Conservation (phyloP, 2,113 vertebrate genomes). For the Notiomystis cincta region DNA sequence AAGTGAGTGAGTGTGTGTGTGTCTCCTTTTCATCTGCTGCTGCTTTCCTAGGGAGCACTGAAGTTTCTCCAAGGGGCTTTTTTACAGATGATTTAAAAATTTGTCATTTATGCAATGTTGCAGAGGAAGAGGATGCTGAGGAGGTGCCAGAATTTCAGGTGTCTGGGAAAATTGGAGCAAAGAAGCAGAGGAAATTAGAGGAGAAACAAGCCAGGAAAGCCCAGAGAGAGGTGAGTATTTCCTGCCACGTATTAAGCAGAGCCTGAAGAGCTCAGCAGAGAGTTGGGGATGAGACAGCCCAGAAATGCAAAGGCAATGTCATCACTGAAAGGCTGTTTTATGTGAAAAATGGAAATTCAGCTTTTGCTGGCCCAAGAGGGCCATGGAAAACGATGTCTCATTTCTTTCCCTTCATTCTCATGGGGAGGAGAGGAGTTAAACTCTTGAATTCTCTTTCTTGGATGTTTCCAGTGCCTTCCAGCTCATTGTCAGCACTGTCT, state of each 20-base stretch:
- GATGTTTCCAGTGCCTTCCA: background rate
- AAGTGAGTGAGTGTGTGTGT: background rate
- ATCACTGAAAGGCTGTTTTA: background rate
- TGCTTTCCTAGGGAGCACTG: background rate
- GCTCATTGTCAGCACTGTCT: background rate
- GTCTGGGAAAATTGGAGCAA: conserved; percentile 87
- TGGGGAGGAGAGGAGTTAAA: background rate
- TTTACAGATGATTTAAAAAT: background rate
- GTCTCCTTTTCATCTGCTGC: background rate
- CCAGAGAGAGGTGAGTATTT: conserved; percentile 87
- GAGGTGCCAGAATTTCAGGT: conserved; percentile 71
- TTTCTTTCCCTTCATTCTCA: background rate
- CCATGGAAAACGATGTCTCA: background rate
- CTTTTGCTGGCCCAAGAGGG: background rate
- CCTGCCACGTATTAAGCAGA: conserved; percentile 11
- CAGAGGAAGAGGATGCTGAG: conserved; percentile 70
- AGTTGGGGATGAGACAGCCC: background rate
- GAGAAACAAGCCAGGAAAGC: conserved; percentile 93
- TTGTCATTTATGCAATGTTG: background rate
- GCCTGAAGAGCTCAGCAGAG: background rate
- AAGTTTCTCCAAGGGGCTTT: background rate
- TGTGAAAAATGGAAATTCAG: background rate
- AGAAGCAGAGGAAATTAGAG: conserved; percentile 94
- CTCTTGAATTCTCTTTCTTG: background rate
- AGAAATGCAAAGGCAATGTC: background rate